Conservation (phyloP, 2,888 invertebrate genomes). For the Selenia dentaria region DNA sequence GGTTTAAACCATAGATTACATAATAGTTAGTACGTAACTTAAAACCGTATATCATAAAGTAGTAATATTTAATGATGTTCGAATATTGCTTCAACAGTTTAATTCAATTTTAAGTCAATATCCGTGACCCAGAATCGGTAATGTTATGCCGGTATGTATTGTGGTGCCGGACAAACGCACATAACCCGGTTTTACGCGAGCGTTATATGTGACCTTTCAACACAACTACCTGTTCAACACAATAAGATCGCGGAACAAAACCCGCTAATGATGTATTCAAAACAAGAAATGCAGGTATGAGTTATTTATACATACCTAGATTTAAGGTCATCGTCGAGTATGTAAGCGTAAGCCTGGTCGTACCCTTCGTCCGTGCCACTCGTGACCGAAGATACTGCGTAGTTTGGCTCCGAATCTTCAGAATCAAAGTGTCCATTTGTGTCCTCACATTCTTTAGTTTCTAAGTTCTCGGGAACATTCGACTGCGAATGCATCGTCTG, state of each 20-base stretch:
- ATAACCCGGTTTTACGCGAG: conserved; percentile 35
- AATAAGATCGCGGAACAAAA: conserved; percentile 35
- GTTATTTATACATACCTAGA: conserved; percentile 71
- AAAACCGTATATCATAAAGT: no score
- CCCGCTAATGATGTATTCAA: conserved; percentile 20
- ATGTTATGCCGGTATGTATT: conserved; percentile 14
- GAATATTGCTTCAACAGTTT: conserved; percentile 5
- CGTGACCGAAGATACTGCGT: conserved; percentile 66
- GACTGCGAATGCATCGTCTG: conserved; percentile 86
- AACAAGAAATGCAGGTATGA: conserved; percentile 12
- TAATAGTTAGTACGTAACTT: no score
- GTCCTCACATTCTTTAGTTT: conserved; percentile 49
- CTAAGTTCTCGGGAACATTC: conserved; percentile 61
- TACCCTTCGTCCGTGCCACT: conserved; percentile 69
- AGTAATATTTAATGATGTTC: conserved; percentile 8
- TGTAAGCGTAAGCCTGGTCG: conserved; percentile 76
- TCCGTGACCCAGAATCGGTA: conserved; percentile 30
- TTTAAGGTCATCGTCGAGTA: conserved; percentile 76
- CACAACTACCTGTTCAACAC: conserved; percentile 27
- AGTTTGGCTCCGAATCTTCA: conserved; percentile 71
- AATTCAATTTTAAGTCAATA: conserved; percentile 18
- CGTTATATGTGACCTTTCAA: conserved; percentile 37
- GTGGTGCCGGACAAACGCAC: conserved; percentile 27
- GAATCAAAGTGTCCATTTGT: conserved; percentile 67
- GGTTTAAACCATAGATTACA: no score